phyloP scores from a whole-genome alignment of 2,888 invertebrate genomes.

The Cataglyphis cursor region DNA sequence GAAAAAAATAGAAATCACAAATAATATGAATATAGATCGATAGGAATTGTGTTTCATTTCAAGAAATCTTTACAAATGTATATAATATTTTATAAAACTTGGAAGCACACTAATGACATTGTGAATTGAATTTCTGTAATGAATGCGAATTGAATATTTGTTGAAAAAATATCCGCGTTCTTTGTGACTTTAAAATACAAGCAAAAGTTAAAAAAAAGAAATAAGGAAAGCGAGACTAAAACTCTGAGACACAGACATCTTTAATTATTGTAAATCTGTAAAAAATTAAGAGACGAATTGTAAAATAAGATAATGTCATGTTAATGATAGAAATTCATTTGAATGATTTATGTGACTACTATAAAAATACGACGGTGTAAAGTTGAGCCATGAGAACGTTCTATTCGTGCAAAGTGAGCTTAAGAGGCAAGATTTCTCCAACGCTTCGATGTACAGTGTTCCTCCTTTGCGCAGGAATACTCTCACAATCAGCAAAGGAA shows the following conservation, averaged over 20 bases:
- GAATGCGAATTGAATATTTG: background rate
- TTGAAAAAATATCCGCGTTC: background rate
- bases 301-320: slow-evolving; percentile 45
- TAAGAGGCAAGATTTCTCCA: slow-evolving; percentile 60
- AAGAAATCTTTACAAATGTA: background rate
- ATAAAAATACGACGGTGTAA: slow-evolving; percentile 32
- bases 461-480: slow-evolving; percentile 42
- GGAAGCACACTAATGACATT: slow-evolving; percentile 10
- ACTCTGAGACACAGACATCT: background rate
- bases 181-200: background rate
- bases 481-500: slow-evolving; percentile 64
- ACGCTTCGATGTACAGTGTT: slow-evolving; percentile 57
- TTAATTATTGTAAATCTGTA: slow-evolving; percentile 11
- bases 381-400: slow-evolving; percentile 41
- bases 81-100: slow-evolving; percentile 23
- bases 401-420: slow-evolving; percentile 58
- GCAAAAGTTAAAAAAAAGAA: background rate
- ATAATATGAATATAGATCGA: background rate
- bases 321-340: slow-evolving; percentile 24
- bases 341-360: slow-evolving; percentile 35
- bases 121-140: slow-evolving; percentile 27
- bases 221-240: background rate
- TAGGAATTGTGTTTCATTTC: background rate
- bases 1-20: background rate
- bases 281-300: background rate